Percentiles rank a stretch among this genome's conserved stretches.
Conservation (phyloP, 1,140 invertebrate genomes). For the Agrilus planipennis region DNA sequence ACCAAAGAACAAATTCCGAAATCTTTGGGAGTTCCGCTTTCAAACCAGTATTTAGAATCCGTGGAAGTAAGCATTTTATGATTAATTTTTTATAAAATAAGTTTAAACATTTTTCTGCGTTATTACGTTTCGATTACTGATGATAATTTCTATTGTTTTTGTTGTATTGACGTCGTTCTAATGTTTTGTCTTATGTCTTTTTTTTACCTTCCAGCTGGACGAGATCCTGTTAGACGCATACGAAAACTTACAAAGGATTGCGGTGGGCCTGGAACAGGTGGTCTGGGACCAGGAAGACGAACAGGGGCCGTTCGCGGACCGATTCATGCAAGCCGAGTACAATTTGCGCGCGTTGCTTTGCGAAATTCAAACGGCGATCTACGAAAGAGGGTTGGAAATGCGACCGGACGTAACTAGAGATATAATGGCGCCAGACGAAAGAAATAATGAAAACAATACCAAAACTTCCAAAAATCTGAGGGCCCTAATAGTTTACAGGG, state of each 20-base stretch:
- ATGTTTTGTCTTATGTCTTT: conserved; percentile 9
- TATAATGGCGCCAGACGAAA: conserved; percentile 41
- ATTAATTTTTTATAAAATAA: no score
- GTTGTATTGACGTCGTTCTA: background rate
- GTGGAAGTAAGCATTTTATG: conserved; percentile 34
- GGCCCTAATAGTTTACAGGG: conserved; percentile 53
- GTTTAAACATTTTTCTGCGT: no score
- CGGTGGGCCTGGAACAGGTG: conserved; percentile 54
- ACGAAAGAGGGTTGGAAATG: conserved; percentile 38
- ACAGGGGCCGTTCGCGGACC: conserved; percentile 35
- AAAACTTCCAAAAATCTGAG: conserved; percentile 40
- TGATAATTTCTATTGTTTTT: no score
- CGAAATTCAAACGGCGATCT: conserved; percentile 43
- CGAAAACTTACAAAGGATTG: conserved; percentile 49
- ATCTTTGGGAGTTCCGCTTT: conserved; percentile 34
- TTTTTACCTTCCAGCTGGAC: conserved; percentile 38
- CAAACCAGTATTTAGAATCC: conserved; percentile 33
- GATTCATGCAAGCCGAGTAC: conserved; percentile 45
- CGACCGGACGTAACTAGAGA: conserved; percentile 40
- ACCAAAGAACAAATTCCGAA: conserved; percentile 37
- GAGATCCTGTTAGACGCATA: conserved; percentile 42
- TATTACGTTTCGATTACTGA: no score
- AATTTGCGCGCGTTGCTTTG: conserved; percentile 43
- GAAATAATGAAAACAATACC: conserved; percentile 31
- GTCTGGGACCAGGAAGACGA: conserved; percentile 47